Evolutionary conservation across 2,888 invertebrate species (phyloP).

Genomic region (Sesamia inferens): DNA sequence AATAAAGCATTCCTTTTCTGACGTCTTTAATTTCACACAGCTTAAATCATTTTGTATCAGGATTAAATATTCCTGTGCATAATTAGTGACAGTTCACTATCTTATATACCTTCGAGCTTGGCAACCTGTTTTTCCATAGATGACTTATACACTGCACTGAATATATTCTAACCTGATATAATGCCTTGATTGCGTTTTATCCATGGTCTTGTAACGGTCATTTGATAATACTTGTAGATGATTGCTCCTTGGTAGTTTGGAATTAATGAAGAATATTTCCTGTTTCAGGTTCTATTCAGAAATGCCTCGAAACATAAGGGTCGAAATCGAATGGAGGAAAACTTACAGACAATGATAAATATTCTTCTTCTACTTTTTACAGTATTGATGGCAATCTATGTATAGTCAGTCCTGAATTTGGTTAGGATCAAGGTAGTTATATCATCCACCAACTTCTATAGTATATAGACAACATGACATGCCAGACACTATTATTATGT

Average conservation of each 20-base stretch:
- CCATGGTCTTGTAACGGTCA: slow-evolving; percentile 10
- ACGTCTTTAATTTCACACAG: slow-evolving; percentile 40
- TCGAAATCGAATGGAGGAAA: background rate
- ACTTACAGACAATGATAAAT: background rate
- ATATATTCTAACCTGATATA: slow-evolving; percentile 48
- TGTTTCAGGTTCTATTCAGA: background rate
- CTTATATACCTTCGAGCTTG: slow-evolving; percentile 41
- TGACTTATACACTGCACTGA: slow-evolving; percentile 39
- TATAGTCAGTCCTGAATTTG: background rate
- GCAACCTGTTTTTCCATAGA: slow-evolving; percentile 51
- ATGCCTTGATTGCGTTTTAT: slow-evolving; percentile 37
- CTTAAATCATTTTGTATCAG: slow-evolving; percentile 49
- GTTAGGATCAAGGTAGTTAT: background rate
- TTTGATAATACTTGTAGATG: slow-evolving; percentile 26
- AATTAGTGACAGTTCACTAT: slow-evolving; percentile 56
- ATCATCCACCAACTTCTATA: background rate
- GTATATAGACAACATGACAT: background rate
- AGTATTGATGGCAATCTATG: background rate
- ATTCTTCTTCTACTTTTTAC: background rate
- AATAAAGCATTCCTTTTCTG: slow-evolving; percentile 14
- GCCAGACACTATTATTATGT: background rate
- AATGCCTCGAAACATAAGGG: background rate
- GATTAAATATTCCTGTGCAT: slow-evolving; percentile 55
- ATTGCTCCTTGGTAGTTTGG: background rate
- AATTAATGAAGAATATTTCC: slow-evolving; percentile 4